Conservation (phyloP, 2,888 invertebrate genomes). For the Stenichneumon culpator region DNA sequence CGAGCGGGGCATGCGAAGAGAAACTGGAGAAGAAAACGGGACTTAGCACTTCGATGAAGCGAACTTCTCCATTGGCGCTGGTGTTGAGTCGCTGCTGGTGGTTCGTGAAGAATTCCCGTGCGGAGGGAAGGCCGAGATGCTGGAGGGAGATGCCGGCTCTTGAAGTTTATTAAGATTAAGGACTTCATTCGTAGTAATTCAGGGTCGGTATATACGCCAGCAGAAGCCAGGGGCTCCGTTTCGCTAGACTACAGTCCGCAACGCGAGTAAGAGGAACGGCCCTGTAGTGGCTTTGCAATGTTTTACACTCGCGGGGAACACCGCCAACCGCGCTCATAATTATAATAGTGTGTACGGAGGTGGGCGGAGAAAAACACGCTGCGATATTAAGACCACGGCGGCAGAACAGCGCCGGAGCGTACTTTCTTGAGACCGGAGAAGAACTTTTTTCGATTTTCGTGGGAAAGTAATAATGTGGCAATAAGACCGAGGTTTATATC, state of each 20-base stretch:
- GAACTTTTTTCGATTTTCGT: constrained; percentile 36
- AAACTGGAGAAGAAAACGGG: constrained; percentile 1
- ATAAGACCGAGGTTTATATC: background rate
- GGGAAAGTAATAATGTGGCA: constrained; percentile 19
- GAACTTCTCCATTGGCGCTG: constrained; percentile 18
- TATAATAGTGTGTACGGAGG: constrained; percentile 56
- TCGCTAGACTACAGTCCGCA: constrained; percentile 20
- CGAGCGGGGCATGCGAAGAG: background rate
- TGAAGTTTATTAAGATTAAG: constrained; percentile 85
- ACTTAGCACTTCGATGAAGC: constrained; percentile 11
- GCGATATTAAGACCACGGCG: constrained; percentile 51
- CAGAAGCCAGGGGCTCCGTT: constrained; percentile 34
- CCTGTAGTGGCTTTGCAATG: constrained; percentile 60
- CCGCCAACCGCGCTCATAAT: constrained; percentile 67
- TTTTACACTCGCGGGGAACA: constrained; percentile 57
- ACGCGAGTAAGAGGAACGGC: constrained; percentile 59
- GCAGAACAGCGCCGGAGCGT: constrained; percentile 33
- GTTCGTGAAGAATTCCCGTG: constrained; percentile 31
- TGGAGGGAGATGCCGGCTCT: constrained; percentile 64
- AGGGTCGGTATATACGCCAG: constrained; percentile 52
- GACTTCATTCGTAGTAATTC: constrained; percentile 82
- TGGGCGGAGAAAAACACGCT: constrained; percentile 19
- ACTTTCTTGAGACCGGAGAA: constrained; percentile 30
- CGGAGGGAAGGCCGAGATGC: constrained; percentile 44
- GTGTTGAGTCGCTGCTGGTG: constrained; percentile 9